Evolutionary conservation across 2,797 vertebrate species (phyloP), one percentile per base, ranked within the genome.

Genomic region (Mormyrus proboscirostris): DNA sequence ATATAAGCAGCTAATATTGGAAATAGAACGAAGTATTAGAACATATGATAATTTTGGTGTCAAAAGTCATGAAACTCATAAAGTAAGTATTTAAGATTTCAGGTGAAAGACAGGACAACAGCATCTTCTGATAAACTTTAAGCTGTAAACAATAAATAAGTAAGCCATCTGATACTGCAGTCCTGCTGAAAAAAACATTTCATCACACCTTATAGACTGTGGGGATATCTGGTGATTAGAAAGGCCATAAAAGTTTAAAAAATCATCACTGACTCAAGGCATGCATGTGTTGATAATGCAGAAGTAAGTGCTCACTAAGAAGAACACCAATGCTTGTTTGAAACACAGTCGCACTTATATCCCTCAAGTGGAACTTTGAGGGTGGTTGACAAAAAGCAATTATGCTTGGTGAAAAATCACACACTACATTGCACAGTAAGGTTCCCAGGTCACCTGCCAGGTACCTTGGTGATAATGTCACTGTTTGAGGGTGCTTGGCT

Each of bases 111-210:
- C 73, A 79, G 16, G 16, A 44, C 16, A 29, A 76, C 38, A 41
- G 1, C 29, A 73, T 38, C 65, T 38, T 69, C 5, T 69, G 29
- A 33, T 69, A 33, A 69, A 69, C 10, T 69, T 73, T 38, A 73
- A 73, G 65, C 33, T 38, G 65, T 73, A 73, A 73, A 38, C 10
- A 73, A 16, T 73, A 73, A 73, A 73, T 6, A 38, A n/a, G 19
- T 83, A 22, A 25, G 41, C 73, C 41, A 8, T 90, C 89, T 94
- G 94, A 93, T 93, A 91, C 89, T 41, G 84, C 90, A 79, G 57
- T 86, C 50, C 49, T 88, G 88, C 90, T 91, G 86, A 92, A 76
- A 79, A 79, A 22, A 22, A 59, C 90, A 91, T 90, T 93, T 92
- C 87, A 8, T 44, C 59, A 65, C 22, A 25, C 59, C 38, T 38